These are phyloP conservation scores for Pseudorectes ferrugineus DNA, from an alignment of 2,113 vertebrate species.

Conservation along the genomic window DNA sequence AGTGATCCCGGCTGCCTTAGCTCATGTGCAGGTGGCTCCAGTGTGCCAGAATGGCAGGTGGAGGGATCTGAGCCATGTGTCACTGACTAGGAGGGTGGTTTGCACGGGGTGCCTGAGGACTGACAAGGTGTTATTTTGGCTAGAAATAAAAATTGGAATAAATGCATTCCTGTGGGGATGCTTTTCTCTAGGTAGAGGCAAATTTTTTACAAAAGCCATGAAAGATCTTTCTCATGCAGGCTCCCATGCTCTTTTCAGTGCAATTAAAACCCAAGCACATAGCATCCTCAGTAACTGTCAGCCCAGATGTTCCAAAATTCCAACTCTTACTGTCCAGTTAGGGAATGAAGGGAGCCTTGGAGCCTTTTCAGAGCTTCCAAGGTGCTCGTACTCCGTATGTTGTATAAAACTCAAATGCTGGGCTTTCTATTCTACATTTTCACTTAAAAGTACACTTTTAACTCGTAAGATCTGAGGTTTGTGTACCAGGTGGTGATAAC, in stretches of 20 bases:
- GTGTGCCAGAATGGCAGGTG: fast-evolving
- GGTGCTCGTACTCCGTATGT: neutral
- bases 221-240: neutral
- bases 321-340: neutral
- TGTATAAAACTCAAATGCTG: neutral
- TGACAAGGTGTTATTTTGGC: neutral
- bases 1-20: neutral
- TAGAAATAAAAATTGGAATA: neutral
- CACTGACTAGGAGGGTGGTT: fast-evolving
- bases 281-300: neutral
- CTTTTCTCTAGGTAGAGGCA: neutral
- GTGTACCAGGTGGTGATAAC: neutral
- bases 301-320: neutral
- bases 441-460: neutral
- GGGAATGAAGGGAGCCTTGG: neutral
- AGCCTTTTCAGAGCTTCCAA: neutral
- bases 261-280: neutral
- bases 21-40: fast-evolving
- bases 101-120: neutral
- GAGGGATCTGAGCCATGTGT: fast-evolving
- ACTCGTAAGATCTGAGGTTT: neutral
- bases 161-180: neutral
- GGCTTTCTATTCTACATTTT: neutral
- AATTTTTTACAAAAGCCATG: neutral
- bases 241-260: neutral